Evolutionary conservation across 2,888 invertebrate genomes (phyloP).

Genomic region (Strigamia transsilvanica): DNA sequence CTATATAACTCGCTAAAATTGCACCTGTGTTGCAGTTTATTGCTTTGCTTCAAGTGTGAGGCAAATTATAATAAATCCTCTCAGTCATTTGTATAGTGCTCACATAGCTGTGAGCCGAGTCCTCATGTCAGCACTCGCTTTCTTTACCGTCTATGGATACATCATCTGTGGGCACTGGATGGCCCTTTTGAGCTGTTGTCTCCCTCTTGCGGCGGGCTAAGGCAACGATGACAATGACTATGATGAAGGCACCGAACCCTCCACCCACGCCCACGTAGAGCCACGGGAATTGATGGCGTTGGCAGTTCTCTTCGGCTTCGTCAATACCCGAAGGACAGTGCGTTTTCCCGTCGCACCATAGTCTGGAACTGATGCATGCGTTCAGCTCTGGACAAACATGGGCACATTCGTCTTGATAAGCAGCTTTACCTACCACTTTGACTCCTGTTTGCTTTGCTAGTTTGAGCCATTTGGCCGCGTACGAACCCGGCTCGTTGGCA

Average conservation of each 20-base stretch:
- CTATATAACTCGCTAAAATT: constrained; percentile 10
- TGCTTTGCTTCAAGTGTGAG: constrained; percentile 11
- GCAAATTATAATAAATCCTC: constrained; percentile 28
- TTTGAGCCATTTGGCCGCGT: constrained; percentile 74
- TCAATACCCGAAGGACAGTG: constrained; percentile 51
- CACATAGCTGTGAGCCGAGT: constrained; percentile 41
- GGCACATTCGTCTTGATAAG: constrained; percentile 52
- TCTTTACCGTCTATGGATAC: constrained; percentile 56
- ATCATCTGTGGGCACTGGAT: constrained; percentile 57
- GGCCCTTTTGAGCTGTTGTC: constrained; percentile 57
- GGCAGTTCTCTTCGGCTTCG: constrained; percentile 52
- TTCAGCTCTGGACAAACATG: constrained; percentile 51
- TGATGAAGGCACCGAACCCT: constrained; percentile 56
- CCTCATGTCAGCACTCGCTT: constrained; percentile 55
- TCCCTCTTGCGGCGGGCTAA: constrained; percentile 56
- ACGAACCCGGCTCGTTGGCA: constrained; percentile 76
- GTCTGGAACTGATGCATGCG: constrained; percentile 51
- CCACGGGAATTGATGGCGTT: constrained; percentile 56
- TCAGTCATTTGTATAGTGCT: constrained; percentile 43
- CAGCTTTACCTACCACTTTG: constrained; percentile 44
- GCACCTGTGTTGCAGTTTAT: constrained; percentile 4
- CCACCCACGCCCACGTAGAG: constrained; percentile 57
- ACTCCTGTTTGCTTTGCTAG: constrained; percentile 6
- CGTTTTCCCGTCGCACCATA: constrained; percentile 82
- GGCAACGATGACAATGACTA: constrained; percentile 55